Evolutionary conservation across 2,888 invertebrate genomes (phyloP).

Genomic region (Aphodius granarius): DNA sequence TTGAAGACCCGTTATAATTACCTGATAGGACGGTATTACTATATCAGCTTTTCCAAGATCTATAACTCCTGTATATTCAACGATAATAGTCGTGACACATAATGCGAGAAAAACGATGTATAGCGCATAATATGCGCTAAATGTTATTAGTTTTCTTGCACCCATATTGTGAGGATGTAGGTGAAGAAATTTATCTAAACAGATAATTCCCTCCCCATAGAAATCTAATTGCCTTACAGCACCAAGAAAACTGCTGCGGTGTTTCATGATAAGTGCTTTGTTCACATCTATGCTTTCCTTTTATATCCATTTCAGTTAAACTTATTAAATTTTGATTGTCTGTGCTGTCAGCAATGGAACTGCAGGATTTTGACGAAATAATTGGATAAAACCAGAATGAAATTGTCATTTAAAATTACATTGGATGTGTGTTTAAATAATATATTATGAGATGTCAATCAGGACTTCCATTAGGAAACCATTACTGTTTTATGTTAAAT

Average conservation of each 20-base stretch:
- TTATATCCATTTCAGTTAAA: neutral
- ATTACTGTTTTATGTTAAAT: no score
- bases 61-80: neutral
- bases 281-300: neutral
- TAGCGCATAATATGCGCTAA: neutral
- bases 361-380: neutral
- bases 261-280: neutral
- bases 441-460: no score
- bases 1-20: neutral
- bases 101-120: neutral
- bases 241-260: neutral
- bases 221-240: neutral
- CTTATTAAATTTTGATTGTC: neutral
- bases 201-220: neutral
- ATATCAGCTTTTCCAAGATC: neutral
- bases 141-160: neutral
- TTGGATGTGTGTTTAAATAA: no score
- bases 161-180: neutral
- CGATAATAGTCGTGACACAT: neutral
- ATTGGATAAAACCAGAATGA: no score
- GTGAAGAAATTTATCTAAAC: neutral
- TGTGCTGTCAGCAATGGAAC: neutral
- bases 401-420: no score
- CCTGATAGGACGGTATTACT: neutral
- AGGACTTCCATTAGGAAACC: no score